Evolutionary conservation across 2,113 vertebrate species (phyloP), one percentile per base, ranked within the genome.

Genomic region (Poeciliopsis retropinna): DNA sequence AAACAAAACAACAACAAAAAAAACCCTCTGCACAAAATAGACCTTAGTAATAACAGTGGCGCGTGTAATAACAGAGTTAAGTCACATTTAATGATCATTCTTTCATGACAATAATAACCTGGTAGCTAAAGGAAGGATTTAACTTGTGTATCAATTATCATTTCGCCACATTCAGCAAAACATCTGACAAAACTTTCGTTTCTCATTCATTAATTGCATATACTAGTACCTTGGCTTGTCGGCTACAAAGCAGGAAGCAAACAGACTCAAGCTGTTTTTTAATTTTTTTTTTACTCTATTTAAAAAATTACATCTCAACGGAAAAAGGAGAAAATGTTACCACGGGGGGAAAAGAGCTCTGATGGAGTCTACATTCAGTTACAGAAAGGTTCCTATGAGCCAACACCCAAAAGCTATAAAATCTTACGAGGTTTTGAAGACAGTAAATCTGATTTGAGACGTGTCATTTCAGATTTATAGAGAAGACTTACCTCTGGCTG

Each of bases 401-500:
- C 64, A 47, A 77, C 15, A 70, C 47, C 47, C 27, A 60, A 27
- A 68, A 30, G 41, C 28, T 71, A 32, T 63, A 31, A 22, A 47
- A 60, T 41, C 17, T 29, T 57, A 19, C 2, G 1, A 61, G 60
- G 67, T 62, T 65, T 47, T 19, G 17, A 47, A 12, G 19, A 29
- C 8, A 65, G 15, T 1, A 30, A 57, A 11, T 76, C 31, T 14
- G 30, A 41, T 75, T 61, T 19, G 25, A 72, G 51, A 64, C 19
- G 44, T 75, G 29, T 64, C 11, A 2, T 39, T 74, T 64, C 44
- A 7, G 44, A 9, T 57, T 30, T 63, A 76, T 3, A 7, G 15
- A 17, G 3, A 22, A 51, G 3, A 84, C 93, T 90, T 87, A 94
- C 93, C 93, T 85, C 73, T 83, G 65, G 91, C 90, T 64, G 86